These are phyloP conservation scores for Pleuronectes platessa DNA, from an alignment of 2,113 vertebrate species.

Conservation along the genomic window DNA sequence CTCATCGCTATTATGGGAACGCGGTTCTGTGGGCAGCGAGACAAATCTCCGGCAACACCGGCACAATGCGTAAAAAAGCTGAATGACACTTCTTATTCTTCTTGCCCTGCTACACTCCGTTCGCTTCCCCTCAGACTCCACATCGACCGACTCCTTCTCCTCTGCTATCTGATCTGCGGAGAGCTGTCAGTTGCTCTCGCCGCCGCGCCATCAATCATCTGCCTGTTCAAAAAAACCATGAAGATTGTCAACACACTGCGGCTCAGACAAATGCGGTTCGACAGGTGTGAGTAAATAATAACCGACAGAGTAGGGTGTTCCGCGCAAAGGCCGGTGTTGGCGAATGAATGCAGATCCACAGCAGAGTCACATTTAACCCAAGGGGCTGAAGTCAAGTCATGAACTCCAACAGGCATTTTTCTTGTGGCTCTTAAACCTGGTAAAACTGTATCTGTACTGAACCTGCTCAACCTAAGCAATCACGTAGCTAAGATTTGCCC, in stretches of 20 bases:
- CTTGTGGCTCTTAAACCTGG: too few species aligned
- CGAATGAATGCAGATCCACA: neutral
- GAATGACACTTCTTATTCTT: neutral
- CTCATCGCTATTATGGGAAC: constrained; percentile 22
- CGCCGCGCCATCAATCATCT: constrained; percentile 44
- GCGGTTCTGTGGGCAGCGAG: constrained; percentile 13
- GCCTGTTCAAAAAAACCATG: constrained; percentile 34
- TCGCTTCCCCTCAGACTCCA: too few species aligned
- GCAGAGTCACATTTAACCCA: too few species aligned
- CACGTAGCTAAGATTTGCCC: neutral
- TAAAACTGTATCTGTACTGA: too few species aligned
- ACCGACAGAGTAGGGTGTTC: constrained; percentile 12
- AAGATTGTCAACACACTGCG: constrained; percentile 1
- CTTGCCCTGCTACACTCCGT: too few species aligned
- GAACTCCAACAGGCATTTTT: too few species aligned
- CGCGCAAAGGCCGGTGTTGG: constrained; percentile 22
- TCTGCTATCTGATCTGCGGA: constrained; percentile 15
- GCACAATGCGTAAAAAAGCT: constrained; percentile 14
- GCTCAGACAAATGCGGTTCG: constrained; percentile 39
- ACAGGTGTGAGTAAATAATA: constrained; percentile 5
- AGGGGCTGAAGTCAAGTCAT: too few species aligned
- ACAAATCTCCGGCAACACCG: constrained; percentile 20
- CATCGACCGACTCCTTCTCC: neutral
- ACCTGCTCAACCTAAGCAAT: neutral
- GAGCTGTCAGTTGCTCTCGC: neutral